Conservation (phyloP, 2,797 vertebrate species). For the Limnodromus scolopaceus region DNA sequence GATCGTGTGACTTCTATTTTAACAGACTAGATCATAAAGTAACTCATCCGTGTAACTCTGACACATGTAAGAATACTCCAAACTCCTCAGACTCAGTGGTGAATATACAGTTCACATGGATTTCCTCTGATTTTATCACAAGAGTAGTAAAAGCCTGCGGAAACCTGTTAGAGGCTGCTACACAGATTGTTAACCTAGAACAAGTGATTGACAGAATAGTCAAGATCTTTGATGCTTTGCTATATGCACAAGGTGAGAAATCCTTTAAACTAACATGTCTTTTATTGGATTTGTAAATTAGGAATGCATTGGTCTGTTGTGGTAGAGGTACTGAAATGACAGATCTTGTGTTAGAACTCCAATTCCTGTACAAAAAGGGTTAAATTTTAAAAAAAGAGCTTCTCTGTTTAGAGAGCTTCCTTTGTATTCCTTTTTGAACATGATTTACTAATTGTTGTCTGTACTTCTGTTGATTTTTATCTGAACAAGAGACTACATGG, state of each 20-base stretch:
- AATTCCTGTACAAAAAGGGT: not conserved
- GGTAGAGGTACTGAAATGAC: not conserved
- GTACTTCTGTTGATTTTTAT: not conserved
- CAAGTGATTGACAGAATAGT: conserved; percentile 79
- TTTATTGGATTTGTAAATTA: not conserved
- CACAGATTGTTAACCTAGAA: conserved; percentile 65
- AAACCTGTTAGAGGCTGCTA: conserved; percentile 79
- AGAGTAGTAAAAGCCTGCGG: conserved; percentile 84
- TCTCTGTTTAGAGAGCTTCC: not conserved
- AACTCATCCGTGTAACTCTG: not conserved
- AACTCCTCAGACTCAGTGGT: not conserved
- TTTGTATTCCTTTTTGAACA: not conserved
- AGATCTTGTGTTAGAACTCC: not conserved
- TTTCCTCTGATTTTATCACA: conserved; percentile 81
- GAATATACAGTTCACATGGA: conserved; percentile 80
- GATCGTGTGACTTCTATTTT: conserved; percentile 28
- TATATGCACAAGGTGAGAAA: conserved; percentile 88
- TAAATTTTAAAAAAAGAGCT: not conserved
- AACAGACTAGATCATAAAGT: conserved; percentile 55
- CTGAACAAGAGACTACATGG: not conserved
- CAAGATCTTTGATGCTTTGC: conserved; percentile 86
- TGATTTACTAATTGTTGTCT: not conserved
- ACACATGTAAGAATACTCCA: not conserved
- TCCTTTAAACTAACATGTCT: not conserved
- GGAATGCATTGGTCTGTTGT: not conserved